These are phyloP conservation scores for Desmophyllum pertusum DNA, from an alignment of 92 coral and sea anemone genomes.

Conservation along the genomic window DNA sequence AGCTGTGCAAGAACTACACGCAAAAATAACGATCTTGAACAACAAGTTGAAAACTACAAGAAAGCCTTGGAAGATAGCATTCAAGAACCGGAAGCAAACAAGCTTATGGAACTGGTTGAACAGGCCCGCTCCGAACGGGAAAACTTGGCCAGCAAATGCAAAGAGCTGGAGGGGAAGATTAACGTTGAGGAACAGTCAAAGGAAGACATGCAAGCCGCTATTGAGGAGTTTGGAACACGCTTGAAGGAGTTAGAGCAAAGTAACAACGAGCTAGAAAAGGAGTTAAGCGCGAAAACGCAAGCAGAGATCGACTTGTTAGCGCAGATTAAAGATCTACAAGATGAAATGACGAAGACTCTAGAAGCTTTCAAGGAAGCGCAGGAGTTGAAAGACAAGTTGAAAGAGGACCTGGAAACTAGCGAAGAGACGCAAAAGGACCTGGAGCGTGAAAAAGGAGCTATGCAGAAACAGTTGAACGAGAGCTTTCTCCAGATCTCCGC, in stretches of 20 bases:
- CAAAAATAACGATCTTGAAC: conserved; percentile 78
- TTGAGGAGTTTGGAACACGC: conserved; percentile 61
- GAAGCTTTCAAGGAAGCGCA: conserved; percentile 55
- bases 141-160: conserved; percentile 47
- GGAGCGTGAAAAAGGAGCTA: conserved; percentile 81
- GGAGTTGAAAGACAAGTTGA: conserved; percentile 49
- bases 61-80: conserved; percentile 75
- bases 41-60: conserved; percentile 67
- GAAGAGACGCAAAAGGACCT: conserved; percentile 75
- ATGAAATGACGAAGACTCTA: conserved; percentile 71
- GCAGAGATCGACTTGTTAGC: conserved; percentile 73
- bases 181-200: conserved; percentile 55
- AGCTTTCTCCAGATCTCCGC: conserved; percentile 89
- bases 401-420: conserved; percentile 54
- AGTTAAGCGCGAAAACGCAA: conserved; percentile 68
- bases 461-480: conserved; percentile 92
- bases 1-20: conserved; percentile 55
- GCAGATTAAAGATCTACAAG: conserved; percentile 81
- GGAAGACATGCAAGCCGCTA: conserved; percentile 67
- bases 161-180: conserved; percentile 61
- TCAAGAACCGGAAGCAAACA: conserved; percentile 71
- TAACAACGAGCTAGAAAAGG: conserved; percentile 66
- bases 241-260: conserved; percentile 55
- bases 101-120: conserved; percentile 68
- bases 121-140: conserved; percentile 66